Evolutionary conservation across 1,140 invertebrate genomes (phyloP).

Genomic region (Drosophila albomicans): DNA sequence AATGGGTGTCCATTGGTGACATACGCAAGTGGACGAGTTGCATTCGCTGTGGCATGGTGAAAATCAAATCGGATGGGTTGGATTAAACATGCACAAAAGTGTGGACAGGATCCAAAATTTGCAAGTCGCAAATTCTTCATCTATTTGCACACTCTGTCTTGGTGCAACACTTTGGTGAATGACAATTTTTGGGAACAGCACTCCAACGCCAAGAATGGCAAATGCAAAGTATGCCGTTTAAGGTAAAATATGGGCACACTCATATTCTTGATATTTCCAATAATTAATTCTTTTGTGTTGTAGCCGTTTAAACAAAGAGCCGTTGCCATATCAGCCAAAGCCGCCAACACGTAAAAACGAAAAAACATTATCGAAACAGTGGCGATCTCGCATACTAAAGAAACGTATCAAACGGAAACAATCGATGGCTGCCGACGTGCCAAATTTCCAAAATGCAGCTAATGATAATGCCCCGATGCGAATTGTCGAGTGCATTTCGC

Average conservation of each 20-base stretch:
- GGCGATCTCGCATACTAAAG: too few species aligned
- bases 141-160: constrained; percentile 26
- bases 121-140: constrained; percentile 33
- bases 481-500: too few species aligned
- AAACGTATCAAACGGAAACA: too few species aligned
- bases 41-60: constrained; percentile 21
- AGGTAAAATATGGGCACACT: constrained; percentile 6
- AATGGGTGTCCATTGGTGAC: constrained; percentile 31
- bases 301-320: constrained; percentile 19
- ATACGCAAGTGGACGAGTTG: constrained; percentile 26
- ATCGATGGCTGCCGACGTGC: too few species aligned
- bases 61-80: constrained; percentile 8
- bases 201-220: constrained; percentile 9
- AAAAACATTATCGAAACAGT: neutral
- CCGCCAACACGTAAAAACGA: too few species aligned
- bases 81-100: constrained; percentile 38
- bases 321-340: too few species aligned
- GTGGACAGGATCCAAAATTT: constrained; percentile 33
- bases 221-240: constrained; percentile 14
- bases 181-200: constrained; percentile 35
- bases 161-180: constrained; percentile 32
- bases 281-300: neutral
- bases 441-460: too few species aligned
- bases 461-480: too few species aligned
- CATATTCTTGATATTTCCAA: too few species aligned